phyloP scores from a whole-genome alignment of 2,797 vertebrate species.

The Sebastiscus albofasciatus region DNA sequence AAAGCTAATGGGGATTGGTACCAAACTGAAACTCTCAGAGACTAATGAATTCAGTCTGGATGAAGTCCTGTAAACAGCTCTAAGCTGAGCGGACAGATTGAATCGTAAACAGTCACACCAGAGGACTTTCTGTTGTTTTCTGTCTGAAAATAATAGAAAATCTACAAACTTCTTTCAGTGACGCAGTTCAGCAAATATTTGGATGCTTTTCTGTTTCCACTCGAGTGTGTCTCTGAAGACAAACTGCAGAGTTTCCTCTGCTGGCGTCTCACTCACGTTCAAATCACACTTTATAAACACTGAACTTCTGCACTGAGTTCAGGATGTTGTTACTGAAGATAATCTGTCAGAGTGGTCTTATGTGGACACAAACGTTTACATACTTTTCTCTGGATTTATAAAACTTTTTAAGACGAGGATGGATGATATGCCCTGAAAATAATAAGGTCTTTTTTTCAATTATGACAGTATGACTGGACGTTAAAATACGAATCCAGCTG shows the following conservation, averaged over 20 bases:
- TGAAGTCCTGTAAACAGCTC: constrained; percentile 18
- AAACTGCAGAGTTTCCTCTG: constrained; percentile 1
- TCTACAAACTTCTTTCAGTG: constrained; percentile 17
- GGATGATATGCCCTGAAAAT: neutral
- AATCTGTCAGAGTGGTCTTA: no score
- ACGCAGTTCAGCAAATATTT: constrained; percentile 51
- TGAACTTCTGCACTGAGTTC: neutral
- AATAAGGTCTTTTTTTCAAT: no score
- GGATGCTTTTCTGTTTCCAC: constrained; percentile 22
- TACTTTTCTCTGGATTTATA: no score
- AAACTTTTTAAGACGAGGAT: neutral
- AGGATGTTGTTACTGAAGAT: no score
- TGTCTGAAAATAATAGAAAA: constrained; percentile 25
- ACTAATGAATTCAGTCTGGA: neutral
- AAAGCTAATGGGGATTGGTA: constrained; percentile 13
- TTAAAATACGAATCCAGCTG: no score
- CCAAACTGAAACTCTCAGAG: neutral
- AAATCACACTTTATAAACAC: neutral
- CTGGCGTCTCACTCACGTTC: neutral
- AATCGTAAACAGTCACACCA: constrained; percentile 17
- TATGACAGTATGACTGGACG: no score
- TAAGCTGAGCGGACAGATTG: no score
- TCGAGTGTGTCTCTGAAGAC: neutral
- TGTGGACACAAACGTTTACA: no score
- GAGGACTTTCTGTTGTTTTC: neutral